These are phyloP conservation scores for Cossypha dichroa DNA, from an alignment of 2,797 vertebrate species.

Conservation along the genomic window DNA sequence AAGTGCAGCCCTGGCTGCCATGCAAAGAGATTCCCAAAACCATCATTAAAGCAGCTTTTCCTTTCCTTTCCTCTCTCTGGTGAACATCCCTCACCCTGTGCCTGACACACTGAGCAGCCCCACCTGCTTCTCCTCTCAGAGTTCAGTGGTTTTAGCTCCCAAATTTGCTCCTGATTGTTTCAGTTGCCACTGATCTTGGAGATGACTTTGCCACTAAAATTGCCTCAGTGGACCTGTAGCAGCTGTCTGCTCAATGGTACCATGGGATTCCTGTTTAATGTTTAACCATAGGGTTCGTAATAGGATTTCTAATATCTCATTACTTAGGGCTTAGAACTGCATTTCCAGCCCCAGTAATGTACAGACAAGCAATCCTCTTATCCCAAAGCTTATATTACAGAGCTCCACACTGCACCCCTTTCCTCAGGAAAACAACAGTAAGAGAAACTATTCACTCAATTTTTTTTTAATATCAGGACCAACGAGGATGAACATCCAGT, in stretches of 20 bases:
- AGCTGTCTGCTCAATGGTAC: neutral
- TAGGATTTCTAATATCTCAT: neutral
- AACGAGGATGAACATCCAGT: fast-evolving
- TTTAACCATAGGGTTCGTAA: neutral
- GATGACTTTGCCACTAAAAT: neutral
- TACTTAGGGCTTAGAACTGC: neutral
- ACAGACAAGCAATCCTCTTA: neutral
- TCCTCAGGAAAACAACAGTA: neutral
- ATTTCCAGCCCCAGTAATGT: neutral
- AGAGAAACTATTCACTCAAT: neutral
- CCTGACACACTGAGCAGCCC: fast-evolving
- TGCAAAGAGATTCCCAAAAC: neutral
- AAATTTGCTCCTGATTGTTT: neutral
- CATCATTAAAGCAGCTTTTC: neutral
- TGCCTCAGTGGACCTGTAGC: neutral
- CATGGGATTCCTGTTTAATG: neutral
- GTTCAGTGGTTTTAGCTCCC: neutral
- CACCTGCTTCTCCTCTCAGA: neutral
- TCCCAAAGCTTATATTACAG: neutral
- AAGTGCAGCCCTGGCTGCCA: neutral
- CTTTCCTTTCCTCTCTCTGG: neutral
- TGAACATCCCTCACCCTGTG: neutral
- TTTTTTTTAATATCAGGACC: neutral
- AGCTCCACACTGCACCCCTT: neutral
- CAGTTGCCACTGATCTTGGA: neutral